phyloP scores from a whole-genome alignment of 2,113 vertebrate species.

The Otocyon megalotis region DNA sequence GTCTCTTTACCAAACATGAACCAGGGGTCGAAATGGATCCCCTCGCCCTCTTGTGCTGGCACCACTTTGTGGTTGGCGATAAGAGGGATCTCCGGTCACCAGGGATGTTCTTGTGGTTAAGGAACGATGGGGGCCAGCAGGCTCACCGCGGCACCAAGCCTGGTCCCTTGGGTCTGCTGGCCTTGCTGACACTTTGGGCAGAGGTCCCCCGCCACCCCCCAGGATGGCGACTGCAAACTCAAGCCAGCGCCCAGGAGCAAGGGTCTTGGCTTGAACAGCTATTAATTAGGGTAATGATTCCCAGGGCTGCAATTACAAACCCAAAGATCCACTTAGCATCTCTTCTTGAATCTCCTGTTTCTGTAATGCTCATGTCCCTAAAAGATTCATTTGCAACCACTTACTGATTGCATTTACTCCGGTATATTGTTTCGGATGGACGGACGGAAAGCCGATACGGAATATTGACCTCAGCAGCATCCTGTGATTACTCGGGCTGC shows the following conservation, averaged over 20 bases:
- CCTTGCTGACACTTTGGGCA: slow-evolving; percentile 90
- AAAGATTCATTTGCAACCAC: slow-evolving; percentile 93
- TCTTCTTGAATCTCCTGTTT: slow-evolving; percentile 87
- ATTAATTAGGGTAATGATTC: slow-evolving; percentile 99
- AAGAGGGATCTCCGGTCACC: slow-evolving; percentile 89
- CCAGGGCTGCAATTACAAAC: slow-evolving; percentile 95
- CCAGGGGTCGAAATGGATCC: slow-evolving; percentile 88
- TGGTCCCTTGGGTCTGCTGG: slow-evolving; percentile 91
- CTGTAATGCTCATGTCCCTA: slow-evolving; percentile 88
- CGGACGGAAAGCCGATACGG: slow-evolving; percentile 89
- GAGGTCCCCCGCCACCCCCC: slow-evolving; percentile 82
- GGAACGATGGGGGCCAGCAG: slow-evolving; percentile 88
- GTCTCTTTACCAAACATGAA: slow-evolving; percentile 83
- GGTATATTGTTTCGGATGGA: slow-evolving; percentile 92
- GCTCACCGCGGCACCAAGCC: slow-evolving; percentile 85
- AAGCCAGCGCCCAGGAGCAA: slow-evolving; percentile 81
- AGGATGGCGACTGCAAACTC: slow-evolving; percentile 84
- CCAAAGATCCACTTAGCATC: slow-evolving; percentile 94
- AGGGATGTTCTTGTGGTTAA: slow-evolving; percentile 92
- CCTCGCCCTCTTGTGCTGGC: slow-evolving; percentile 61
- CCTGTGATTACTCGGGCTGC: slow-evolving; percentile 86
- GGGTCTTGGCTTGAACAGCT: slow-evolving; percentile 90
- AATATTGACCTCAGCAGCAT: slow-evolving; percentile 91
- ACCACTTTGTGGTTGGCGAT: slow-evolving; percentile 85
- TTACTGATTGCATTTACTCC: slow-evolving; percentile 92